These are phyloP conservation scores for Phanerotoma sp. DNA, from an alignment of 2,888 invertebrate species.

Conservation along the genomic window DNA sequence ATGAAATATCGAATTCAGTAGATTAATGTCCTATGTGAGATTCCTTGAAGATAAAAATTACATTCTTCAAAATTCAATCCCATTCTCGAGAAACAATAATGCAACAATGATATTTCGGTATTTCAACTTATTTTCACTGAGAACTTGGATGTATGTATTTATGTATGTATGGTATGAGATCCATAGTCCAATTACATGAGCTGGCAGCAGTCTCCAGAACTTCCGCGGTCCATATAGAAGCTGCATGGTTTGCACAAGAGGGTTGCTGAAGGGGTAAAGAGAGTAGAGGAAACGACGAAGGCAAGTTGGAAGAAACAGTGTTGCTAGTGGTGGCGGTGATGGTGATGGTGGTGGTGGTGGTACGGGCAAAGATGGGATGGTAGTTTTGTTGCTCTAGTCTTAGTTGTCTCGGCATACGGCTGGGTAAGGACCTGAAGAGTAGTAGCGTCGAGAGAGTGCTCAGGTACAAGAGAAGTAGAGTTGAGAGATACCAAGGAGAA, in stretches of 20 bases:
- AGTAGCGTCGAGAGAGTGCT: constrained; percentile 14
- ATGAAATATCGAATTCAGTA: no score
- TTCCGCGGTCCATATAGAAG: constrained; percentile 1
- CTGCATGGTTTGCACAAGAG: background rate
- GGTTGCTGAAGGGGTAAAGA: background rate
- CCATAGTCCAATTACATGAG: constrained; percentile 7
- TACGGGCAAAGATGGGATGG: constrained; percentile 1
- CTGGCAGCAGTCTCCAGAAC: background rate
- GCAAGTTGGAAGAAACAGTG: background rate
- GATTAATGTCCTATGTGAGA: no score
- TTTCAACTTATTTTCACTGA: no score
- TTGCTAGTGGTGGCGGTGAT: background rate
- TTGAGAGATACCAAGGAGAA: constrained; percentile 19
- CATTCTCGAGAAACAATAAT: no score
- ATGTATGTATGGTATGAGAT: no score
- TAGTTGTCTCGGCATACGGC: constrained; percentile 21
- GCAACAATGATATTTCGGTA: no score
- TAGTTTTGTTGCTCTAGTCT: constrained; percentile 18
- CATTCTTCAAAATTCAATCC: no score
- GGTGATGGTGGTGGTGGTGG: background rate
- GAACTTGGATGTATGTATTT: no score
- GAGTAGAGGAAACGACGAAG: background rate
- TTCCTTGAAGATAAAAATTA: no score
- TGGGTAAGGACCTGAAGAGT: constrained; percentile 19
- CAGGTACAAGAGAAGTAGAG: constrained; percentile 20